These are phyloP conservation scores for Apamea epomidion DNA, from an alignment of 2,888 invertebrate genomes.

Conservation along the genomic window DNA sequence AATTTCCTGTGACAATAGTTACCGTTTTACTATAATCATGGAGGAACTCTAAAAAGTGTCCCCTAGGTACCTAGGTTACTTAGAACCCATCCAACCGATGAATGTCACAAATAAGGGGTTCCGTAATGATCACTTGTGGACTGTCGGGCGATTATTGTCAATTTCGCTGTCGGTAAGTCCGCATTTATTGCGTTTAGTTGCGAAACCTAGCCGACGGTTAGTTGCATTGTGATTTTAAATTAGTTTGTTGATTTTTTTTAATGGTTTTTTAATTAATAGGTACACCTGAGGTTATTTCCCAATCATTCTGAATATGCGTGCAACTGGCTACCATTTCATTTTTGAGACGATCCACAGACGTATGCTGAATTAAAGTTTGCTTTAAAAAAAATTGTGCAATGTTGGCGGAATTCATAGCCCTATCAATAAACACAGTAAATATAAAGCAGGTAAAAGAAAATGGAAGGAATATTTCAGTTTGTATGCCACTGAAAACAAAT, in stretches of 20 bases:
- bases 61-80: slow-evolving; percentile 68
- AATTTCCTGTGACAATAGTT: slow-evolving; percentile 32
- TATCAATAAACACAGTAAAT: background rate
- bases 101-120: slow-evolving; percentile 76
- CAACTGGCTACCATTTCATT: background rate
- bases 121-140: slow-evolving; percentile 68
- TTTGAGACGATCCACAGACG: background rate
- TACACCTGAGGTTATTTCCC: background rate
- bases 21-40: slow-evolving; percentile 39
- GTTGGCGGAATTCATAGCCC: background rate
- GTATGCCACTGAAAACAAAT: background rate
- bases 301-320: no score
- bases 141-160: slow-evolving; percentile 67
- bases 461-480: background rate
- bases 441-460: background rate
- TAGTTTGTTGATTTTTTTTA: slow-evolving; percentile 20
- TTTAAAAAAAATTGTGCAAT: background rate
- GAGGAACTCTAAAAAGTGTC: slow-evolving; percentile 60
- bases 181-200: slow-evolving; percentile 44
- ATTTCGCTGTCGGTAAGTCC: slow-evolving; percentile 57
- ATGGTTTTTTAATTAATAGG: slow-evolving; percentile 4
- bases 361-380: background rate
- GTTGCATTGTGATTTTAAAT: slow-evolving; percentile 25
- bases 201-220: slow-evolving; percentile 31
- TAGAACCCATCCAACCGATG: slow-evolving; percentile 76